Conservation (phyloP, 2,888 invertebrate species). For the Rhopalosiphum nymphaeae region DNA sequence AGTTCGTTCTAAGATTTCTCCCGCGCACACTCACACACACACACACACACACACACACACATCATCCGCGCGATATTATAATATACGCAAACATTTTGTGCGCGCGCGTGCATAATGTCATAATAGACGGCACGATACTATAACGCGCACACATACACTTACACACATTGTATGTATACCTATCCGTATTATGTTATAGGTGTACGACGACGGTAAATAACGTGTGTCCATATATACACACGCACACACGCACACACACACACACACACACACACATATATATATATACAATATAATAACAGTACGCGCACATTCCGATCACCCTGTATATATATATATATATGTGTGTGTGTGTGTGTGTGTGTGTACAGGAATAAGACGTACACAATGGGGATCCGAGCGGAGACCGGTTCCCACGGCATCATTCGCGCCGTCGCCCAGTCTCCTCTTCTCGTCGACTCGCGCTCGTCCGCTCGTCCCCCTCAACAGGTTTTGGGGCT, state of each 20-base stretch:
- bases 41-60: background rate
- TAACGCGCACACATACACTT: background rate
- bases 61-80: background rate
- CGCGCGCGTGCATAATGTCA: conserved; percentile 31
- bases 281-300: background rate
- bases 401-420: conserved; percentile 64
- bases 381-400: conserved; percentile 46
- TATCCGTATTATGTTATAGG: background rate
- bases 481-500: conserved; percentile 55
- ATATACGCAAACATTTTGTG: conserved; percentile 14
- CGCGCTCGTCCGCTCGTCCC: background rate
- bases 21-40: background rate
- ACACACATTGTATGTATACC: background rate
- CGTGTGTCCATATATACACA: background rate
- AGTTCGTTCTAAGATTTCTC: background rate
- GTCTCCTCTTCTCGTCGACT: conserved; percentile 48
- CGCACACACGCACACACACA: no score
- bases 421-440: conserved; percentile 45
- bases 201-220: background rate
- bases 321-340: conserved; percentile 21
- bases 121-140: background rate
- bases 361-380: background rate
- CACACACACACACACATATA: no score
- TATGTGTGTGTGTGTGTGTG: background rate
- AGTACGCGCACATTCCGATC: conserved; percentile 40